Evolutionary conservation across 2,113 vertebrate species (phyloP).

Genomic region (Lagopus leucura): DNA sequence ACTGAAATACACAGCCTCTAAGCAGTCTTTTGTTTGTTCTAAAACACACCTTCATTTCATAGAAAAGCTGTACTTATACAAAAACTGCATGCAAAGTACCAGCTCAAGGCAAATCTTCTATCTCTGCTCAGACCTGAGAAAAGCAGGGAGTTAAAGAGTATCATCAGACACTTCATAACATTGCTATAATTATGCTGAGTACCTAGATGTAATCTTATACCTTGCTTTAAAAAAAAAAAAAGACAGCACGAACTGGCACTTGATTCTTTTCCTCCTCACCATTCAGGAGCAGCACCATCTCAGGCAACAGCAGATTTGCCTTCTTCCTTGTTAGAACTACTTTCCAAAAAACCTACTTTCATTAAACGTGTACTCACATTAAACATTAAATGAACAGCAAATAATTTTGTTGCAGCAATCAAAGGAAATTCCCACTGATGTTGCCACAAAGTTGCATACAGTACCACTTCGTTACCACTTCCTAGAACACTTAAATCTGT

Average conservation of each 20-base stretch:
- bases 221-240: background rate
- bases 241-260: slow-evolving; percentile 7
- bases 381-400: slow-evolving; percentile 9
- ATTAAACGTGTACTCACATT: background rate
- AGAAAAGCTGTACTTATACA: background rate
- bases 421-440: slow-evolving; percentile 44
- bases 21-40: background rate
- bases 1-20: background rate
- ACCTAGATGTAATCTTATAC: slow-evolving; percentile 64
- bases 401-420: slow-evolving; percentile 24
- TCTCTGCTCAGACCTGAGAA: background rate
- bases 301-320: background rate
- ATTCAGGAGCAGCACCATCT: background rate
- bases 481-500: background rate
- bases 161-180: slow-evolving; percentile 54
- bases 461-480: background rate
- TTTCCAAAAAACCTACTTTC: background rate
- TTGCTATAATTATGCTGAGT: slow-evolving; percentile 64
- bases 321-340: background rate
- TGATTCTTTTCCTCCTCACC: background rate
- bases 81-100: background rate
- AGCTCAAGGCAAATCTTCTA: slow-evolving; percentile 28
- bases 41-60: background rate
- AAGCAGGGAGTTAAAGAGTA: slow-evolving; percentile 35
- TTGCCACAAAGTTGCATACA: slow-evolving; percentile 25